These are phyloP conservation scores for Otis tarda DNA, from an alignment of 2,113 vertebrate species.

Conservation along the genomic window DNA sequence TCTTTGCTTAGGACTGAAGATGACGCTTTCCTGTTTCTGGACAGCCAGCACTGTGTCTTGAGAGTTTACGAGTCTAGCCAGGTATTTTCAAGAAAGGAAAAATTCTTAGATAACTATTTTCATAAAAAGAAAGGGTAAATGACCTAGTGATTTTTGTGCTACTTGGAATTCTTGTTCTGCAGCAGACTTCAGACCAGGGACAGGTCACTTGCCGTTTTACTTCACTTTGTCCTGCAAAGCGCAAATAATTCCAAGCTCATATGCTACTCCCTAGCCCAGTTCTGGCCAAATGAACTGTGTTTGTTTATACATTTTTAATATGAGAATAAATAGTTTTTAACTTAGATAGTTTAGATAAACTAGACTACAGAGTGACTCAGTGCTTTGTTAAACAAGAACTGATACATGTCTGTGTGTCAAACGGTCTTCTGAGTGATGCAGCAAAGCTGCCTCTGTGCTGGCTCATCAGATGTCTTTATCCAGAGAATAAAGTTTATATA, in stretches of 20 bases:
- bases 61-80: not conserved
- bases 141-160: not conserved
- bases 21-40: not conserved
- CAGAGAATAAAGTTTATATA: not conserved
- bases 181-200: not conserved
- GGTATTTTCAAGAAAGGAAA: not conserved
- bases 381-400: not conserved
- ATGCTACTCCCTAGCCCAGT: not conserved
- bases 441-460: not conserved
- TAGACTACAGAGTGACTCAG: not conserved
- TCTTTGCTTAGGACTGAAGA: not conserved
- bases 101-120: not conserved
- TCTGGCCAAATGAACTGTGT: not conserved
- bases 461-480: not conserved
- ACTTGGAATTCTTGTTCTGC: not conserved
- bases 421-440: not conserved
- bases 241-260: not conserved
- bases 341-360: not conserved
- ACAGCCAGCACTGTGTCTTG: not conserved
- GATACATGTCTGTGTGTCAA: accelerated
- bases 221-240: not conserved
- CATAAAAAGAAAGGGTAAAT: not conserved
- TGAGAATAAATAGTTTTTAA: not conserved
- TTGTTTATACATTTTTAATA: not conserved
- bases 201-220: not conserved